Evolutionary conservation across 1,140 invertebrate genomes (phyloP), one percentile per base, ranked within the genome.

Genomic region (Cecropterus lyciades): DNA sequence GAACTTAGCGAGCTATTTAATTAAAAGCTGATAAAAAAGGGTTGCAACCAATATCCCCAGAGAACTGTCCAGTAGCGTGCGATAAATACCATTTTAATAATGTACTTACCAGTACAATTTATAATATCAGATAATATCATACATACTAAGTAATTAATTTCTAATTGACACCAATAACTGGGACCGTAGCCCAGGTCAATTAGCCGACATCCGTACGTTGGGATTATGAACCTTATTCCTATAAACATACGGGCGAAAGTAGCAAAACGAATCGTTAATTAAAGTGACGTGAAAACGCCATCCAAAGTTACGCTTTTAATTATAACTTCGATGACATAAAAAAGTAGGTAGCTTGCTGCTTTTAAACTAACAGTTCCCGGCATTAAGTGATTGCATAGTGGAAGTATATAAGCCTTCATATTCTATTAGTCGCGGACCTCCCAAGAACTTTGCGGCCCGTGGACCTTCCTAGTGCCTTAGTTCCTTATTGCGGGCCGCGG

Each of bases 91-190:
- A 30, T 30, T 30, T 30, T 3, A 37, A 37, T 11, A 37, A 8
- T 37, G 11, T 11, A 37, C 11, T 9, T n/a, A 37, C 10, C 15
- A 20, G 16, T 1, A 11, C 48, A 27, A 8, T 51, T 27, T 51
- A 52, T n/a, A 30, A 51, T 9, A 33, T 11, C 24, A 17, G 30
- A 24, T 14, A 20, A 11, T n/a, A n/a, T n/a, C n/a, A n/a, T 17
- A 59, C 9, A 43, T 15, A 33, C 51, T 40, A 60, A 68, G 64
- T 71, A 65, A 73, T 69, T 73, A 66, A 63, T 63, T 69, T 69
- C 66, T 72, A 72, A 72, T 72, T 72, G 63, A 59, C 48, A 60
- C 43, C 57, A 69, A 69, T 73, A 64, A 60, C 67, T 40, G 7
- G 42, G 43, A 40, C 30, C 51, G 55, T 27, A 0, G 57, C 55